Evolutionary conservation across 2,113 vertebrate species (phyloP).

Genomic region (Aix galericulata): DNA sequence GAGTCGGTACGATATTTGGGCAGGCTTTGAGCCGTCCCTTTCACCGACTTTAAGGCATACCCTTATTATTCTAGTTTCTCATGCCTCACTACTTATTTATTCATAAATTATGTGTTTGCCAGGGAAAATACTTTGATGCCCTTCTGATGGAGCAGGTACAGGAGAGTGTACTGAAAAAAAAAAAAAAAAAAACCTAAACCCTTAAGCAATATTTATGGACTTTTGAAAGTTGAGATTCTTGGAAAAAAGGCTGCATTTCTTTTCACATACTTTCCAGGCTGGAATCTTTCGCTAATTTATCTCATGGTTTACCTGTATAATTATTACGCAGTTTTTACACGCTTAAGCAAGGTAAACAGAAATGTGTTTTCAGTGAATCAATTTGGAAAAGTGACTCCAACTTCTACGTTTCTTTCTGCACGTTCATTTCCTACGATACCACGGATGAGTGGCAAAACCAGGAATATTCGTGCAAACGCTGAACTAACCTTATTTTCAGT

Average conservation of each 20-base stretch:
- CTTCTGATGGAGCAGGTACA: slow-evolving; percentile 36
- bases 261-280: slow-evolving; percentile 18
- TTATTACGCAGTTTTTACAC: not conserved
- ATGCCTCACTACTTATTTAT: slow-evolving; percentile 36
- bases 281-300: slow-evolving; percentile 40
- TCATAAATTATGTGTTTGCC: slow-evolving; percentile 48
- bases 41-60: not conserved
- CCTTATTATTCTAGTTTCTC: slow-evolving; percentile 40
- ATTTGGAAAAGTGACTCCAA: not conserved
- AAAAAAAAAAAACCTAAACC: not conserved
- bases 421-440: fast-evolving
- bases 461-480: not conserved
- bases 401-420: not conserved
- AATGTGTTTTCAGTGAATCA: not conserved
- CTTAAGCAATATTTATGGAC: slow-evolving; percentile 39
- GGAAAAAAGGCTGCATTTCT: slow-evolving; percentile 43
- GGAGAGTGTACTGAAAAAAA: slow-evolving; percentile 1
- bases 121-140: slow-evolving; percentile 57
- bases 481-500: not conserved
- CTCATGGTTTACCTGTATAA: not conserved
- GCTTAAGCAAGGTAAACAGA: not conserved
- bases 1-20: not conserved
- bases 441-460: fast-evolving
- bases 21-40: not conserved
- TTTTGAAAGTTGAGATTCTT: slow-evolving; percentile 47